A percentile compares a stretch with the other conserved stretches of the same genome.
phyloP scores from a whole-genome alignment of 2,797 vertebrate species.

The Pseudochirops corinnae region DNA sequence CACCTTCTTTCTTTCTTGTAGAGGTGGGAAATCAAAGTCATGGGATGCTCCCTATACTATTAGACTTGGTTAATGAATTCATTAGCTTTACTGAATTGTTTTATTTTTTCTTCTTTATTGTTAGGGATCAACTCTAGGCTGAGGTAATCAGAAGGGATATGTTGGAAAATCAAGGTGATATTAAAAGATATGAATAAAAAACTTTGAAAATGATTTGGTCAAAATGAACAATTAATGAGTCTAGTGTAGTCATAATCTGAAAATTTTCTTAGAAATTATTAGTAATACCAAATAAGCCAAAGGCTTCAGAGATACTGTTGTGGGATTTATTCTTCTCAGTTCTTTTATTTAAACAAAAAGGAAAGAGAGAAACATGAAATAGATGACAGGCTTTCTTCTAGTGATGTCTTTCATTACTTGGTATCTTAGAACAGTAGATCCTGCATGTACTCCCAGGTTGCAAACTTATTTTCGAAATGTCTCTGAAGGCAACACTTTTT shows the following conservation, averaged over 20 bases:
- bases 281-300: not conserved
- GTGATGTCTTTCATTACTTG: not conserved
- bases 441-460: not conserved
- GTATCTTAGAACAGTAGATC: not conserved
- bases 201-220: slow-evolving; percentile 12
- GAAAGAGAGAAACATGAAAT: not conserved
- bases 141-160: not conserved
- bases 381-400: not conserved
- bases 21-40: not conserved
- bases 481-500: not conserved
- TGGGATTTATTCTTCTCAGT: not conserved
- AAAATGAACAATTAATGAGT: slow-evolving; percentile 45
- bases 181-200: not conserved
- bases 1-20: not conserved
- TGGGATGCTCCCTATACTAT: not conserved
- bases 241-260: not conserved
- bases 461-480: not conserved
- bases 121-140: not conserved
- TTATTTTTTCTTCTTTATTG: not conserved
- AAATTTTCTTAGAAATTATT: slow-evolving; percentile 1
- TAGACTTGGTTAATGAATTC: not conserved
- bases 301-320: not conserved
- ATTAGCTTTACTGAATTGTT: not conserved
- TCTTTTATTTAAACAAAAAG: not conserved
- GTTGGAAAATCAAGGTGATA: not conserved